Evolutionary conservation across 2,113 vertebrate genomes (phyloP).

Genomic region (Aphelocoma coerulescens): DNA sequence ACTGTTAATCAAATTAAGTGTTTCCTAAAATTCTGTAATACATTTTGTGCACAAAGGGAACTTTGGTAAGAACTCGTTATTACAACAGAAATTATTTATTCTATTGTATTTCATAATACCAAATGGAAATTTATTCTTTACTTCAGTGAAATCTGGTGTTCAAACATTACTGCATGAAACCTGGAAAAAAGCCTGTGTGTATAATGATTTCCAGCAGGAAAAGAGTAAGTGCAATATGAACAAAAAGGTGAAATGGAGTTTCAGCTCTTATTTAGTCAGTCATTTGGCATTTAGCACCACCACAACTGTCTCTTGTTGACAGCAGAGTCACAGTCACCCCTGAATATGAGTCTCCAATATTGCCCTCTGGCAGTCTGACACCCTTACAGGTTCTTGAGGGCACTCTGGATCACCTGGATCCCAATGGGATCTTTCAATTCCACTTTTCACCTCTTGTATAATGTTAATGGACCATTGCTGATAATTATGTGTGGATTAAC

Average conservation of each 20-base stretch:
- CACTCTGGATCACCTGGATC: neutral
- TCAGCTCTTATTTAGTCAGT: neutral
- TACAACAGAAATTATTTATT: conserved; percentile 41
- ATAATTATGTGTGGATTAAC: neutral
- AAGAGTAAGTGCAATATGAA: neutral
- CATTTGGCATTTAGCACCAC: neutral
- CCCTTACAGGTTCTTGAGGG: neutral
- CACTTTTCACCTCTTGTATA: neutral
- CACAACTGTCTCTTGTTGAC: fast-evolving
- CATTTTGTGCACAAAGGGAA: conserved; percentile 60
- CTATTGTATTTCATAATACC: conserved; percentile 20
- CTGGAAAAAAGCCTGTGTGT: neutral
- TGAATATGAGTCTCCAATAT: neutral
- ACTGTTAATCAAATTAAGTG: conserved; percentile 67
- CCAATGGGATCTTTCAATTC: neutral
- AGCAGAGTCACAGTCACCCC: neutral
- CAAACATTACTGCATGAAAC: neutral
- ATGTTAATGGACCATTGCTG: neutral
- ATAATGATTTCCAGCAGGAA: neutral
- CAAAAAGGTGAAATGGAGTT: neutral
- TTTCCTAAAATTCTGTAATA: conserved; percentile 65
- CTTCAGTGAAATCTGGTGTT: neutral
- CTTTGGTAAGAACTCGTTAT: conserved; percentile 35
- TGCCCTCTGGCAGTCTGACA: neutral
- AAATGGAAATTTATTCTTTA: conserved; percentile 11